These are phyloP conservation scores for Amphiprion clarkii DNA, from an alignment of 2,797 vertebrate species.

Conservation along the genomic window DNA sequence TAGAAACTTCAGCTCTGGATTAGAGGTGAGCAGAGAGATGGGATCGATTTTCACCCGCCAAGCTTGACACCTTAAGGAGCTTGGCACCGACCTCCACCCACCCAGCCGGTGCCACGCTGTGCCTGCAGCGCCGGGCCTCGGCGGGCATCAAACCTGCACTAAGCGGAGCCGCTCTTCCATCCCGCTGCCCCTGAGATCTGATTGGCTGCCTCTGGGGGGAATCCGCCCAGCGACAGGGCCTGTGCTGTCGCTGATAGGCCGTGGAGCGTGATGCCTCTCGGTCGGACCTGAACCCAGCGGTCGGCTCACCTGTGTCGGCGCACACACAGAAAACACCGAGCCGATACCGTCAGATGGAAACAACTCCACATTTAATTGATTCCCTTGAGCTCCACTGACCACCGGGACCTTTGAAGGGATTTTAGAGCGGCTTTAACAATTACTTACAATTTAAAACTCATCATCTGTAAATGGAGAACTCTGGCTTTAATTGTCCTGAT, in stretches of 20 bases:
- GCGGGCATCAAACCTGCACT: slow-evolving; percentile 79
- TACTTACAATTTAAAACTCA: not conserved
- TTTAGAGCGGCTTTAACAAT: not conserved
- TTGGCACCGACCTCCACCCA: slow-evolving; percentile 42
- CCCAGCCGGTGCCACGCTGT: slow-evolving; percentile 41
- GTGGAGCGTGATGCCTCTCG: slow-evolving; percentile 64
- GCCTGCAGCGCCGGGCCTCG: slow-evolving; percentile 64
- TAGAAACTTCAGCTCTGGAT: slow-evolving; percentile 68
- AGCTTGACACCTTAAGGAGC: slow-evolving; percentile 76
- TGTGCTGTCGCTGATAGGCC: slow-evolving; percentile 69
- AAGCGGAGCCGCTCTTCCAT: slow-evolving; percentile 73
- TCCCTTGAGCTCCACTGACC: slow-evolving; percentile 15
- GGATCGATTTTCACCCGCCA: slow-evolving; percentile 76
- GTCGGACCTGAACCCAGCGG: slow-evolving; percentile 39
- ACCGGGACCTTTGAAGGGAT: not conserved
- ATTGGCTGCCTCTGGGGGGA: slow-evolving; percentile 72
- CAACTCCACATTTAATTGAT: slow-evolving; percentile 53
- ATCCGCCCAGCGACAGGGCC: slow-evolving; percentile 66
- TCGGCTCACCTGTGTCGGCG: slow-evolving; percentile 60
- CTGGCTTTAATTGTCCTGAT: too few species aligned
- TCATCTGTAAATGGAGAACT: too few species aligned
- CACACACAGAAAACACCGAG: slow-evolving; percentile 8
- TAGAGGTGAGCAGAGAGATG: slow-evolving; percentile 61
- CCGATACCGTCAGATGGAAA: slow-evolving; percentile 28
- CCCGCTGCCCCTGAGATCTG: slow-evolving; percentile 58